A percentile compares a stretch with the other conserved stretches of the same genome.
These are phyloP conservation scores for Drosophila navojoa DNA, from an alignment of 1,140 invertebrate species.

Conservation along the genomic window DNA sequence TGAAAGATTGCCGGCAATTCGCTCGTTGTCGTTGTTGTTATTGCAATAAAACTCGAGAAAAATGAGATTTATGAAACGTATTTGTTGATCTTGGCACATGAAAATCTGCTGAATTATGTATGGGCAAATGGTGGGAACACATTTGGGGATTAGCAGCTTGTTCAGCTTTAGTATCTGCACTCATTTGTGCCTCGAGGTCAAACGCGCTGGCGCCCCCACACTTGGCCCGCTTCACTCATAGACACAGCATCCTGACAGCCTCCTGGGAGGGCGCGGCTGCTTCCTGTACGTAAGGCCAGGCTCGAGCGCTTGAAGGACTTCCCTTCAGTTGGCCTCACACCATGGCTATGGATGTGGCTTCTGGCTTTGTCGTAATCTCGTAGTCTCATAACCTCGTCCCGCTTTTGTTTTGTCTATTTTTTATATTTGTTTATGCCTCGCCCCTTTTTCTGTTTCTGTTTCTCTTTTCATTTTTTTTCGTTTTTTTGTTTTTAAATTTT, in stretches of 20 bases:
- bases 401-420: background rate
- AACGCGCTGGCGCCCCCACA: background rate
- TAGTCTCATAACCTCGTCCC: slow-evolving; percentile 1
- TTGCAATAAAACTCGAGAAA: slow-evolving; percentile 64
- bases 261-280: slow-evolving; percentile 4
- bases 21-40: slow-evolving; percentile 18
- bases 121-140: slow-evolving; percentile 15
- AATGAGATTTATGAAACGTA: slow-evolving; percentile 60
- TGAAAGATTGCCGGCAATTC: slow-evolving; percentile 29
- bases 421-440: slow-evolving; percentile 7
- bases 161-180: slow-evolving; percentile 29
- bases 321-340: slow-evolving; percentile 25
- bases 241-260: slow-evolving; percentile 8
- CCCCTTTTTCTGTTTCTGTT: slow-evolving; percentile 20
- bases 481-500: slow-evolving; percentile 18
- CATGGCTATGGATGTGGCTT: slow-evolving; percentile 17
- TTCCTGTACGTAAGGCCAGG: slow-evolving; percentile 42
- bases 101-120: background rate
- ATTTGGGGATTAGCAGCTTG: slow-evolving; percentile 24
- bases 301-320: slow-evolving; percentile 46
- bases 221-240: background rate
- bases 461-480: background rate
- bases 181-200: slow-evolving; percentile 46
- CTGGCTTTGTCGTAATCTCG: slow-evolving; percentile 36
- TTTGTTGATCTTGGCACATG: slow-evolving; percentile 28